Percentiles rank a stretch among this genome's conserved stretches.
These are phyloP conservation scores for Cirrhinus molitorella DNA, from an alignment of 2,797 vertebrate species.

Conservation along the genomic window DNA sequence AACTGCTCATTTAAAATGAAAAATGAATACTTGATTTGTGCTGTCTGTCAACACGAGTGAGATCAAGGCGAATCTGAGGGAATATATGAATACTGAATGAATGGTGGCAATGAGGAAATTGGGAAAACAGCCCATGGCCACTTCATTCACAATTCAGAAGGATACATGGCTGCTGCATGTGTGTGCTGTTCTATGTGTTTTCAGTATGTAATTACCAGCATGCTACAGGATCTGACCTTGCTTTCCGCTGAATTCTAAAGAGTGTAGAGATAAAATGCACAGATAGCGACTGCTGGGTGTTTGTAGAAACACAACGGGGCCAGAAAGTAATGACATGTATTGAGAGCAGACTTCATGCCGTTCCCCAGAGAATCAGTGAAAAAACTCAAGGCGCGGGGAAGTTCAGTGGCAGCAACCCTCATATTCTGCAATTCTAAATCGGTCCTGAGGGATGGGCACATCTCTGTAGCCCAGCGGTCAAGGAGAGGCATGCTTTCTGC, in stretches of 20 bases:
- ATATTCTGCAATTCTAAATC: constrained; percentile 43
- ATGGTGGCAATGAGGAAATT: constrained; percentile 1
- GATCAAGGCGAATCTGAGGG: constrained; percentile 48
- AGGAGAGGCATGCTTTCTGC: constrained; percentile 18
- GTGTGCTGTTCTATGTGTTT: not conserved
- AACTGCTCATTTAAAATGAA: constrained; percentile 34
- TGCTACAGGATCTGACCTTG: constrained; percentile 18
- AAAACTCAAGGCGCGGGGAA: constrained; percentile 3
- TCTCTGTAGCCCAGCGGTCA: not conserved
- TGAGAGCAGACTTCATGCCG: constrained; percentile 23
- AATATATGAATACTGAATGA: constrained; percentile 51
- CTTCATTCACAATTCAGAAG: constrained; percentile 33
- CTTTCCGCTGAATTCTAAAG: constrained; percentile 22
- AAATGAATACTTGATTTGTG: constrained; percentile 51
- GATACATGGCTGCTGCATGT: not conserved
- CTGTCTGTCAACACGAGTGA: constrained; percentile 27
- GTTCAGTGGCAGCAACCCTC: not conserved
- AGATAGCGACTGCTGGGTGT: not conserved
- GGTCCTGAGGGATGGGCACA: constrained; percentile 25
- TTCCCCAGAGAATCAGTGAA: constrained; percentile 31
- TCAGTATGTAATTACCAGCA: not conserved
- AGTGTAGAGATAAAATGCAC: not conserved
- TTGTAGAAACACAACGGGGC: not conserved
- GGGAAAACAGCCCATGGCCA: constrained; percentile 21
- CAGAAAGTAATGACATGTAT: constrained; percentile 50